Conservation (phyloP, 2,113 vertebrate species). For the Manacus vitellinus region DNA sequence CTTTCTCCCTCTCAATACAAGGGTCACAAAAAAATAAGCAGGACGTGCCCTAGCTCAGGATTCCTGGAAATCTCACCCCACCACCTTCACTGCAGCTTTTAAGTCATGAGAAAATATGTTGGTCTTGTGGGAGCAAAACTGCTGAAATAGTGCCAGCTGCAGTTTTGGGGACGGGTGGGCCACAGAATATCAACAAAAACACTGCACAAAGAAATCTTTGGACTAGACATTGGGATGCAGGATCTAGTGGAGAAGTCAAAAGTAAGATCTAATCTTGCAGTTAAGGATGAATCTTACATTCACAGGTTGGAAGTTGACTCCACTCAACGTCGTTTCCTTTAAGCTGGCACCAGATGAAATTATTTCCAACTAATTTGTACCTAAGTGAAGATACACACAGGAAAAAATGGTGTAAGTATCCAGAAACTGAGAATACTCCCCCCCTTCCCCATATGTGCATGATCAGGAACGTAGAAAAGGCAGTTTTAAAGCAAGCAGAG, state of each 20-base stretch:
- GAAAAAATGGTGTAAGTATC: accelerated
- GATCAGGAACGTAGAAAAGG: neutral
- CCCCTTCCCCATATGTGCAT: accelerated
- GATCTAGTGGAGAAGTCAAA: neutral
- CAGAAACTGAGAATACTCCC: neutral
- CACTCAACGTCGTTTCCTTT: neutral
- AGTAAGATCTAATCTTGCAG: neutral
- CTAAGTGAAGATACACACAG: neutral
- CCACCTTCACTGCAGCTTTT: neutral
- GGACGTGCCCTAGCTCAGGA: accelerated
- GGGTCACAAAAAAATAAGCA: neutral
- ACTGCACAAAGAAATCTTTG: accelerated
- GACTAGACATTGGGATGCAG: accelerated
- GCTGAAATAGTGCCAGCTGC: neutral
- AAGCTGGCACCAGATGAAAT: slow-evolving; percentile 17
- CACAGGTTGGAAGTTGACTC: slow-evolving; percentile 31
- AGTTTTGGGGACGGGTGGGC: neutral
- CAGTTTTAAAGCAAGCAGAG: neutral
- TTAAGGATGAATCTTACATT: neutral
- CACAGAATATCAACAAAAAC: accelerated
- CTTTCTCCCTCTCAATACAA: neutral
- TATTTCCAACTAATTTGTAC: slow-evolving; percentile 12
- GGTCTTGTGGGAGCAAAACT: neutral
- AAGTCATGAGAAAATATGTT: neutral
- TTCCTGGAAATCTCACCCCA: neutral